Base-by-base conservation (phyloP, 2,113 vertebrate species). In the Ceyx melanurus region DNA sequence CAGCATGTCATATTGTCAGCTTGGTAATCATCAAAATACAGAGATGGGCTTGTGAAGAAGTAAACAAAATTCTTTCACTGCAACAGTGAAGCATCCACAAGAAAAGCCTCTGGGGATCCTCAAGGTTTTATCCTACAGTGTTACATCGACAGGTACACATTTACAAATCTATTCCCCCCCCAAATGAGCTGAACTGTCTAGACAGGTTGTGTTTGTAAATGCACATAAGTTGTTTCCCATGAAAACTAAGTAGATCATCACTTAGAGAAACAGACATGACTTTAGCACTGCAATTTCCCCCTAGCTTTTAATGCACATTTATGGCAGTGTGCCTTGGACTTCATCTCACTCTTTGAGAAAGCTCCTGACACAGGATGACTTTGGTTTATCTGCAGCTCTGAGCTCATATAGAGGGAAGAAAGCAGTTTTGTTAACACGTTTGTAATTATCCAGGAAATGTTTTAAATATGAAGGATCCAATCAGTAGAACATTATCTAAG, bases 11-110 rank as follows among this genome's bases (percentile, higher is more conserved):
- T 81, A 73, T 56, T 95, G 50, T 76, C 86, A 84, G 37, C 15
- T 76, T 71, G 37, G 35, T 64, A 67, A 76, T 91, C 68, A 91
- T 92, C 57, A 92, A 87, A 83, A 86, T 29, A 78, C 15, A 86
- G 71, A 89, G 23, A 86, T 53, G n/a, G 10, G 10, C 78, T 90
- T 96, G 64, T 88, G 61, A 92, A 91, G 64, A 95, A 75, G 78
- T 89, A 97, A 94, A 94, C 81, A 94, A 94, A 96, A 95, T 86
- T 10, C 10, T 94, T 93, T 86, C 6, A 5, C 19, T 70, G 65
- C 22, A 92, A 81, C 51, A 76, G 43, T 31, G 43, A 95, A 89
- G 48, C 31, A 88, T 62, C 60, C 58, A 56, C 57, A 76, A 6
- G n/a, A 83, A 25, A 91, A 92, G 17, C 43, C 91, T 77, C 25